Base-by-base conservation (phyloP, 2,797 vertebrate species). In the Aselliscus stoliczkanus region DNA sequence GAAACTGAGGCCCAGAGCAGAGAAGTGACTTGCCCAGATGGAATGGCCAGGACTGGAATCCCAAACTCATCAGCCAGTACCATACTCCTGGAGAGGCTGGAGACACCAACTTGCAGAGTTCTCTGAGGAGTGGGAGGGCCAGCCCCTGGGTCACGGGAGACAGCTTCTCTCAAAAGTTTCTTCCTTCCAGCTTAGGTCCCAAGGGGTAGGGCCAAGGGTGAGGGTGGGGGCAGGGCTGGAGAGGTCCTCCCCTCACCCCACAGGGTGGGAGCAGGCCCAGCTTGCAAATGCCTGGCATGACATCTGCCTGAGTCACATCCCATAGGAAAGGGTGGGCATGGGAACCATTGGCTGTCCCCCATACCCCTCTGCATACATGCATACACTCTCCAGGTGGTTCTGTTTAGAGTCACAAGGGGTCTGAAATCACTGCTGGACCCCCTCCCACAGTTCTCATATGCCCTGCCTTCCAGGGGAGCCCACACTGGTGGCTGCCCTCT, bases 221-320 rank as follows among this genome's bases (percentile, higher is more conserved):
- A 81, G 50, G n/a, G n/a, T 64, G 44, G 27, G 44, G 23, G 31
- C 13, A 10, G 27, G 65, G 20, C 23, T 29, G 17, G 65, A 79
- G 47, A 47, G 72, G 47, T 60, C 42, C 39, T n/a, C 72, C 92
- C 73, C 44, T 93, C 2, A 0, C 0, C 18, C 54, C 67, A 5
- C 34, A 72, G 14, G 17, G 47, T 88, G 82, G 56, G 44, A 93
- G 42, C 79, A 84, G 37, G 37, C 80, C 94, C 77, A 87, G 73
- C 73, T 95, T 93, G 64, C 93, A 97, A 95, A 95, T 92, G 88
- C 72, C 82, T 95, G 65, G 27, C 54, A 1, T 67, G 69, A 21
- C 50, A 96, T 96, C 82, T 96, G 80, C 84, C 85, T 96, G 92
- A 94, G 73, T 95, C 90, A 96, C 75, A 83, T 88, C 64, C 86